These are phyloP conservation scores for Eidolon helvum DNA, from an alignment of 2,113 vertebrate genomes.

Conservation along the genomic window DNA sequence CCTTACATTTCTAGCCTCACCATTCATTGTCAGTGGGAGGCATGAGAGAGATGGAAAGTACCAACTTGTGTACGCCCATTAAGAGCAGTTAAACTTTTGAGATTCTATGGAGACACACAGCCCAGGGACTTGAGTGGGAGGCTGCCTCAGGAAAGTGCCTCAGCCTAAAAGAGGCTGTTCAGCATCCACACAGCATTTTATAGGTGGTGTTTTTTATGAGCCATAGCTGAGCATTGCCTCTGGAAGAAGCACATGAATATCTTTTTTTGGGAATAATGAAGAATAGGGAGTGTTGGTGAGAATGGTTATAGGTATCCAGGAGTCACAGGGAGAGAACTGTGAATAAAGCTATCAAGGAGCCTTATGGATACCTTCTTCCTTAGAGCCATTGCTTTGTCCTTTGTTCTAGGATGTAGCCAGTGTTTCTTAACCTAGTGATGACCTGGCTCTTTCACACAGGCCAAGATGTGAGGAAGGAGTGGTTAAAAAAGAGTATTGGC, in stretches of 20 bases:
- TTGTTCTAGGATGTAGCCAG: neutral
- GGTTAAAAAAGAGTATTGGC: conserved; percentile 51
- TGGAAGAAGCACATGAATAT: neutral
- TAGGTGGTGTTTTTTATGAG: neutral
- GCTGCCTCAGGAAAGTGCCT: neutral
- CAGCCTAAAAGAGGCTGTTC: neutral
- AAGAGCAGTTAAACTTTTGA: conserved; percentile 9
- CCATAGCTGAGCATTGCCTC: neutral
- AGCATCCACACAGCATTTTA: neutral
- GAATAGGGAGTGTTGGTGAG: neutral
- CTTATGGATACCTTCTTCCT: neutral
- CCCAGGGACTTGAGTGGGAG: neutral
- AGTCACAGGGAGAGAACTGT: neutral
- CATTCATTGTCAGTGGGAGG: neutral
- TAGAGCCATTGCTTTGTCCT: neutral
- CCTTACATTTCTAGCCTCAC: neutral
- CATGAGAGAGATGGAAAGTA: neutral
- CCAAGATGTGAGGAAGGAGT: conserved; percentile 62
- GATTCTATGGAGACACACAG: neutral
- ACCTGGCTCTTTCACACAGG: conserved; percentile 65
- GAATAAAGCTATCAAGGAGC: neutral
- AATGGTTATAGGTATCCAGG: neutral
- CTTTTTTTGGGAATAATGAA: neutral
- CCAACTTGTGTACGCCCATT: neutral
- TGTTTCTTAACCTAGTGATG: conserved; percentile 34